These are phyloP conservation scores for Chloromyia formosa DNA, from an alignment of 2,888 invertebrate genomes.

Conservation along the genomic window DNA sequence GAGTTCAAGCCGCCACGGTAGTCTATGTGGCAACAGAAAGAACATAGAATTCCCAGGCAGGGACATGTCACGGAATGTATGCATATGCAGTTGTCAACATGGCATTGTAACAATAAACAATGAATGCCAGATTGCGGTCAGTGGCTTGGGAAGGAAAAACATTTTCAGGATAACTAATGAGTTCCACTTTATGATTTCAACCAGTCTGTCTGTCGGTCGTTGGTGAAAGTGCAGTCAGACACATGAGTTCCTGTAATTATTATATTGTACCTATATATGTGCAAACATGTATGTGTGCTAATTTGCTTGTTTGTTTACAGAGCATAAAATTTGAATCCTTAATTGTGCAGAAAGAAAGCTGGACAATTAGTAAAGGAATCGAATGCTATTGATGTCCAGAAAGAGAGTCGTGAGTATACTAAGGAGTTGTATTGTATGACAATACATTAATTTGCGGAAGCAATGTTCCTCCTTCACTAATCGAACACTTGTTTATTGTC, in stretches of 20 bases:
- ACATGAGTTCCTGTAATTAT: too few species aligned
- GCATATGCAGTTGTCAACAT: slow-evolving; percentile 31
- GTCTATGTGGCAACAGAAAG: slow-evolving; percentile 7
- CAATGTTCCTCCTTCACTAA: too few species aligned
- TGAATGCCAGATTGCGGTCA: slow-evolving; percentile 44
- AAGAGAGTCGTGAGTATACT: too few species aligned
- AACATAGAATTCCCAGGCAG: slow-evolving; percentile 12
- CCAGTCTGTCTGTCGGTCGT: not conserved
- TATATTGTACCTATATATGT: too few species aligned
- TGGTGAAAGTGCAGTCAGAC: too few species aligned
- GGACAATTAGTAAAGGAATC: too few species aligned
- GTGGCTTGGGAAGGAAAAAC: slow-evolving; percentile 40
- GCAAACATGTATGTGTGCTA: not conserved
- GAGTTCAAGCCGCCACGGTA: not conserved
- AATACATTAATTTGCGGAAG: too few species aligned
- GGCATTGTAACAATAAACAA: slow-evolving; percentile 38
- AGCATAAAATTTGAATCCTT: not conserved
- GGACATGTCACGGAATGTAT: slow-evolving; percentile 20
- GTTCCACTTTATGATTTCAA: slow-evolving; percentile 29
- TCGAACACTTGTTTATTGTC: too few species aligned
- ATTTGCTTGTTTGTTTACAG: slow-evolving; percentile 26
- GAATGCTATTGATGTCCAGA: too few species aligned
- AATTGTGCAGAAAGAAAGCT: slow-evolving; percentile 7
- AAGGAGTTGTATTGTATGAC: too few species aligned
- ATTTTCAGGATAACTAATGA: slow-evolving; percentile 42